Conservation (phyloP, 2,797 vertebrate genomes). For the Pipistrellus pygmaeus region DNA sequence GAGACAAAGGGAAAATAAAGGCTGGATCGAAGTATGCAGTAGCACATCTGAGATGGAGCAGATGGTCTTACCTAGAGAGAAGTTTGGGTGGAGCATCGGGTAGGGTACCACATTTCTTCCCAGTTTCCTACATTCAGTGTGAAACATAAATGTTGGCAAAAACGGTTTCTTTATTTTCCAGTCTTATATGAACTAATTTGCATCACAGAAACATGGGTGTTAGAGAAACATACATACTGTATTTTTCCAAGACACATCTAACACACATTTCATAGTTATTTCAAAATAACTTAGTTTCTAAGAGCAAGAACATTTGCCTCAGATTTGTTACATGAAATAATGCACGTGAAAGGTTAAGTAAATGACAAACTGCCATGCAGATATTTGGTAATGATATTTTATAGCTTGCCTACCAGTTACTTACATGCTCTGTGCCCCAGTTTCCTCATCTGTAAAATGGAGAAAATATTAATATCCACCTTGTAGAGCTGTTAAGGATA, state of each 20-base stretch:
- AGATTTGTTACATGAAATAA: conserved; percentile 25
- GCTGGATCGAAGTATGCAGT: background rate
- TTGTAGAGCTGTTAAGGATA: background rate
- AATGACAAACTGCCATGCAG: background rate
- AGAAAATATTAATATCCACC: background rate
- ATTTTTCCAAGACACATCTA: background rate
- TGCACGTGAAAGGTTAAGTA: background rate
- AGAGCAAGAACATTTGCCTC: background rate
- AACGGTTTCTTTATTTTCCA: conserved; percentile 12
- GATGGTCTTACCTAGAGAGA: background rate
- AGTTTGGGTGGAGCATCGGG: background rate
- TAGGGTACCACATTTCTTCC: background rate
- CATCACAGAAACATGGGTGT: background rate
- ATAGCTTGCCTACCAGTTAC: background rate
- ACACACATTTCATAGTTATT: background rate
- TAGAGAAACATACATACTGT: background rate
- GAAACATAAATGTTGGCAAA: conserved; percentile 14
- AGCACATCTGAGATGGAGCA: background rate
- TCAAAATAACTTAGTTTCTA: too few relatives aligned
- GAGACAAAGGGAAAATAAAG: background rate
- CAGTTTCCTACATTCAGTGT: background rate
- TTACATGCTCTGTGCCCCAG: background rate
- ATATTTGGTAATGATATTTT: conserved; percentile 17
- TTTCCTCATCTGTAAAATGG: conserved; percentile 11
- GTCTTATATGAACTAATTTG: conserved; percentile 2